Evolutionary conservation across 2,113 vertebrate genomes (phyloP), one percentile per base, ranked within the genome.

Genomic region (Felis chaus): DNA sequence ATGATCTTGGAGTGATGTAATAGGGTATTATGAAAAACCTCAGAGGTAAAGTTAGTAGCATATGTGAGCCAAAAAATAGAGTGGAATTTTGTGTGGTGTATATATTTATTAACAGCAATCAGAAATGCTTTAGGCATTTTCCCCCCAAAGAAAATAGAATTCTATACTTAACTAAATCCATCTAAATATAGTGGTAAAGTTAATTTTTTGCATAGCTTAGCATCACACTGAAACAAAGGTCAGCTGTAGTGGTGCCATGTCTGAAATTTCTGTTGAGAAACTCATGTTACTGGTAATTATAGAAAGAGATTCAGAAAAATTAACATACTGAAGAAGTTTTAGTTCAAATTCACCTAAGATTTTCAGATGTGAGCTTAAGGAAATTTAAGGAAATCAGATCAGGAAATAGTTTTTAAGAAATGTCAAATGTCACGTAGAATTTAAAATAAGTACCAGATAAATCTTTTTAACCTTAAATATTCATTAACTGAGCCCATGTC

Each of bases 191-290:
- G 95, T 83, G 85, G 29, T 93, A 50, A 89, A 91, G 73, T 82
- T 97, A 85, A 91, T 89, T 82, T 96, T 94, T 98, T 73, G 41
- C 45, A 86, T 89, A 94, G 85, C 91, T 96, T 57, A 45, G 55
- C 92, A 73, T 90, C 91, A 90, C 76, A 63, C 31, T 57, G 63
- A 97, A 87, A 91, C 53, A 91, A 90, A 82, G 87, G 29, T 95
- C 96, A 89, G 61, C 83, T 95, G 68, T 18, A 14, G 11, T 68
- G 57, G 41, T 73, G 78, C 45, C 71, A 57, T 95, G 95, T 97
- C 36, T 86, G 36, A 96, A 89, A 68, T 95, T 14, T 81, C 86
- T n/a, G 31, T 68, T 91, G 41, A 97, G 78, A 88, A 95, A 91
- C 82, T 95, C 71, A 36, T 55, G 39, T 93, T 97, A 89, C 88